Evolutionary conservation across 2,888 invertebrate genomes (phyloP).

Genomic region (Tiliacea citrago): DNA sequence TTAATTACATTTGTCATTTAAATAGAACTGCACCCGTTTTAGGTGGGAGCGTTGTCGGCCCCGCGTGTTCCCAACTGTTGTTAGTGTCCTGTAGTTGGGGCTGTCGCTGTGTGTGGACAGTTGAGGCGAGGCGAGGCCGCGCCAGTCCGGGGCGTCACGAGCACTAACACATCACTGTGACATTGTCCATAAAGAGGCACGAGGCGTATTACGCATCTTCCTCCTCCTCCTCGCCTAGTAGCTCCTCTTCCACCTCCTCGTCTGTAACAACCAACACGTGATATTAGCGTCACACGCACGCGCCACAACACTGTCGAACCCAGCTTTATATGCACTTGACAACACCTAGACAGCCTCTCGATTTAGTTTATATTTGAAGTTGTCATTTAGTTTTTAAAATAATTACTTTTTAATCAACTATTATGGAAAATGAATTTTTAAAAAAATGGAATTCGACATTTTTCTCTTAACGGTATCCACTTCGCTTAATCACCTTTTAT

Average conservation of each 20-base stretch:
- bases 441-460: not conserved
- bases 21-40: constrained; percentile 89
- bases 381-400: not conserved
- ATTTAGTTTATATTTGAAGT: constrained; percentile 6
- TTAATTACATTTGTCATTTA: constrained; percentile 91
- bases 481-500: constrained; percentile 23
- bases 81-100: constrained; percentile 73
- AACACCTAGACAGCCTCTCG: constrained; percentile 6
- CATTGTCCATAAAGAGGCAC: constrained; percentile 89
- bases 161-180: constrained; percentile 91
- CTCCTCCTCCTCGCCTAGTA: constrained; percentile 89
- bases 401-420: not conserved
- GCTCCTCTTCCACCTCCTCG: constrained; percentile 89
- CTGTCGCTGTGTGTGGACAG: constrained; percentile 76
- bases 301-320: constrained; percentile 10
- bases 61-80: constrained; percentile 88
- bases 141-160: constrained; percentile 87
- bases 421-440: not conserved
- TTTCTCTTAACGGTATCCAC: not conserved
- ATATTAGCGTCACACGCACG: constrained; percentile 44
- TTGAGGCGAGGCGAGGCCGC: constrained; percentile 89
- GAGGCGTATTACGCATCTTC: constrained; percentile 90
- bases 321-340: constrained; percentile 16
- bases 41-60: constrained; percentile 88
- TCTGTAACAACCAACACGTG: constrained; percentile 82